A percentile compares a stretch with the other conserved stretches of the same genome.
These are phyloP conservation scores for Drosophila albomicans DNA, from an alignment of 1,140 invertebrate species.

Conservation along the genomic window DNA sequence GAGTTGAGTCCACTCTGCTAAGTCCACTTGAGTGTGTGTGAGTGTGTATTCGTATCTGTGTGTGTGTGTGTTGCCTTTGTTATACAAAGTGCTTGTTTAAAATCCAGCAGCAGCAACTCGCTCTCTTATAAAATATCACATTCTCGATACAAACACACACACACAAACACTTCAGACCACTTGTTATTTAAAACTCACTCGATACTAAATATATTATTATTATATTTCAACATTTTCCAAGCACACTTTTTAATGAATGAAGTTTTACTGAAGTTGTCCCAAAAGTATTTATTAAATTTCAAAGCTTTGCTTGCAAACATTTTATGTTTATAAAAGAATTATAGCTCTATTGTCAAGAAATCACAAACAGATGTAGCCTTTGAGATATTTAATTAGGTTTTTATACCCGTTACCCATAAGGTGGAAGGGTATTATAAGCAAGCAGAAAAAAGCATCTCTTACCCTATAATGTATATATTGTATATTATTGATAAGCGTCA, in stretches of 20 bases:
- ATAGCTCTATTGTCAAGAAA: neutral
- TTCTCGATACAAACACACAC: neutral
- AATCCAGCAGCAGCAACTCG: constrained; percentile 11
- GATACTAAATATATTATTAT: constrained; percentile 16
- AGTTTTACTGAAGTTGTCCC: neutral
- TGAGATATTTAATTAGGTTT: too few relatives aligned
- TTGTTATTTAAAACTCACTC: constrained; percentile 7
- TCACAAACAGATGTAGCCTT: too few relatives aligned
- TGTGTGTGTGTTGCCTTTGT: constrained; percentile 34
- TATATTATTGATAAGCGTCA: too few relatives aligned
- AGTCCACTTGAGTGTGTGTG: constrained; percentile 11
- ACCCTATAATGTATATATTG: too few relatives aligned
- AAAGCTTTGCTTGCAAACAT: neutral
- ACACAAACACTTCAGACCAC: constrained; percentile 9
- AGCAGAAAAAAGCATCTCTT: too few relatives aligned
- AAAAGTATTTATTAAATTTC: neutral
- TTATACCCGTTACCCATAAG: too few relatives aligned
- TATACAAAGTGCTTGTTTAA: constrained; percentile 32
- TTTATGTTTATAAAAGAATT: neutral
- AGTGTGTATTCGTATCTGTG: constrained; percentile 4
- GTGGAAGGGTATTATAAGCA: too few relatives aligned
- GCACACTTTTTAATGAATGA: neutral
- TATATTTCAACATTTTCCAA: neutral
- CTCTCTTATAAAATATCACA: constrained; percentile 3
- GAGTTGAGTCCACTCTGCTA: constrained; percentile 6